Evolutionary conservation across 2,888 invertebrate species (phyloP), one percentile per base, ranked within the genome.

Genomic region (Cordilura impudica): DNA sequence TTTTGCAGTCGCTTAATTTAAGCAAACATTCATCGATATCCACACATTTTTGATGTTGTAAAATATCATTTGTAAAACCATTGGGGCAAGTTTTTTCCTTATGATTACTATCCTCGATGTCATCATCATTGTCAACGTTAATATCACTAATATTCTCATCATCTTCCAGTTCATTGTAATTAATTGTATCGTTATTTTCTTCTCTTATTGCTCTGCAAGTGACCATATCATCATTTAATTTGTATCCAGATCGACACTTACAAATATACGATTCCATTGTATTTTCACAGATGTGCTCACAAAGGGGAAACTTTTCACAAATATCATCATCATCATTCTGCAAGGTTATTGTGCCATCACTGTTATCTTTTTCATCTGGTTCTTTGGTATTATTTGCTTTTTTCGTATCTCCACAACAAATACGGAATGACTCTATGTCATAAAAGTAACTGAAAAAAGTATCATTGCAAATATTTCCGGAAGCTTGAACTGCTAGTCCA

Each of bases 21-120:
- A 92, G 91, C 0, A 91, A 89, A 84, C 95, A 95, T 85, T 95
- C 95, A 85, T 95, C 91, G 58, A 95, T 90, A 87, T 96, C 95
- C 88, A 83, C 88, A 82, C 92, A 92, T 53, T 90, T 87, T 10
- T 86, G 82, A 16, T 31, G 29, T 60, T 86, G 88, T 18, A 88
- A 86, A 12, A 83, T 84, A 79, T 88, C 90, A 54, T 88, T 88
- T 76, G 86, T 85, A 79, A 90, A 91, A 1, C 92, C 92, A 2
- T 71, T 78, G 1, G 89, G 88, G 83, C 92, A 92, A 49, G 87
- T 87, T 18, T 16, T 43, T 29, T 45, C 60, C 21, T 23, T 16
- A 43, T 21, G 8, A 8, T 47, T 4, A n/a, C 12, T 39, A 5
- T 61, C 53, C 4, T 60, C 54, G 8, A 65, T 1, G 0, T 54